Evolutionary conservation across 2,888 invertebrate genomes (phyloP).

Genomic region (Tenthredo livida): DNA sequence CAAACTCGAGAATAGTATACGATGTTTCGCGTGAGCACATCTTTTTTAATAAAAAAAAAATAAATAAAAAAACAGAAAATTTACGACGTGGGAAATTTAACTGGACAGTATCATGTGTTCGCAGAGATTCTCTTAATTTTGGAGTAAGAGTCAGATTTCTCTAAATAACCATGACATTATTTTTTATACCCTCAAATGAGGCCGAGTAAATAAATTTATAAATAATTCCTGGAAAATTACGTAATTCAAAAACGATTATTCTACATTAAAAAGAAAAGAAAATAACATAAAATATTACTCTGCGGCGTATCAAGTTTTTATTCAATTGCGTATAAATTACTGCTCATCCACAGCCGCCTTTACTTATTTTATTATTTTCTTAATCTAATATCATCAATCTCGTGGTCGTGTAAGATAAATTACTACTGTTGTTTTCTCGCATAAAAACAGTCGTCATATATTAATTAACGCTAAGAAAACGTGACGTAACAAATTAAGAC

Average conservation of each 20-base stretch:
- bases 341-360: background rate
- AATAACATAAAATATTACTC: too few species aligned
- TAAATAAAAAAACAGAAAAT: background rate
- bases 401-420: background rate
- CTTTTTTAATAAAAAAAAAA: background rate
- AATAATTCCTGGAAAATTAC: background rate
- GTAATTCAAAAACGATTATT: constrained; percentile 1
- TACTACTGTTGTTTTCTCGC: background rate
- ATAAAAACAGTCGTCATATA: background rate
- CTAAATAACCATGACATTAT: constrained; percentile 4
- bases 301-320: background rate
- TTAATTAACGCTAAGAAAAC: background rate
- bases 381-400: background rate
- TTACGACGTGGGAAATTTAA: background rate
- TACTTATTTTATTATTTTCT: background rate
- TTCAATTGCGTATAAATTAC: background rate
- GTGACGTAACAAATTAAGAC: background rate
- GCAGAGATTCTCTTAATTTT: background rate
- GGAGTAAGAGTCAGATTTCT: background rate
- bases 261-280: background rate
- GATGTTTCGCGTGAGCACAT: background rate
- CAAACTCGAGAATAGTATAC: background rate
- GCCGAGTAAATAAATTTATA: background rate
- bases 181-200: constrained; percentile 5
- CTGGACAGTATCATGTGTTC: background rate